Evolutionary conservation across 2,113 vertebrate species (phyloP), one percentile per base, ranked within the genome.

Genomic region (Malurus cyaneus): DNA sequence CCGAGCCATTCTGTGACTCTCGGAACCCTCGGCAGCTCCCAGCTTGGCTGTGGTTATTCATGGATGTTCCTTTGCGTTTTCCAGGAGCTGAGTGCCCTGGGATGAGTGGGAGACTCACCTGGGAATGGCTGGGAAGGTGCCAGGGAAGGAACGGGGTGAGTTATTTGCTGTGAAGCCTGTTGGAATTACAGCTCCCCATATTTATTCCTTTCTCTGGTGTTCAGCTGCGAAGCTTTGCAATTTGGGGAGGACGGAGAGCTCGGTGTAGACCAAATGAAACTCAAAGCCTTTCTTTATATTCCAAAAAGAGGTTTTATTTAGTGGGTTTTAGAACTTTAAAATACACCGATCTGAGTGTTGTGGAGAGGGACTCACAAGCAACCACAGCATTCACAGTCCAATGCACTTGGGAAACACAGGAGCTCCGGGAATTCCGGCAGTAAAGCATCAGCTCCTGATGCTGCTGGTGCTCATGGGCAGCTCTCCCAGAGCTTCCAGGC

Each of bases 251-350:
- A 31, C 0, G 2, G 54, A 28, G 12, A 57, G 44, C 66, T 65
- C 0, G 0, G 21, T 29, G 56, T 56, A 71, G 59, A 74, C 31
- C 60, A 71, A 93, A 71, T 1, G 2, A 56, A 84, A 80, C 42
- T 11, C 70, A 36, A 59, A 82, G 32, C 44, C 52, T 41, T 59
- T 70, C 47, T 25, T 78, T 44, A 3, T 0, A 25, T 83, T 95
- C 81, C 84, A 61, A 66, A 57, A 85, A 29, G 42, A 69, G 49
- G 80, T 57, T 97, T 96, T 96, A 97, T 96, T 96, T 36, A 76
- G 46, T 74, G 64, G 44, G 47, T 18, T 78, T 83, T 44, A n/a
- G 79, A 16, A 34, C 36, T 56, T 66, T 64, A 31, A 90, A 88
- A 54, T 14, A 88, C 76, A 88, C 71, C 83, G 74, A 50, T 74